A percentile compares a stretch with the other conserved stretches of the same genome.
Conservation (phyloP, 2,888 invertebrate genomes). For the Rhogogaster chlorosoma region DNA sequence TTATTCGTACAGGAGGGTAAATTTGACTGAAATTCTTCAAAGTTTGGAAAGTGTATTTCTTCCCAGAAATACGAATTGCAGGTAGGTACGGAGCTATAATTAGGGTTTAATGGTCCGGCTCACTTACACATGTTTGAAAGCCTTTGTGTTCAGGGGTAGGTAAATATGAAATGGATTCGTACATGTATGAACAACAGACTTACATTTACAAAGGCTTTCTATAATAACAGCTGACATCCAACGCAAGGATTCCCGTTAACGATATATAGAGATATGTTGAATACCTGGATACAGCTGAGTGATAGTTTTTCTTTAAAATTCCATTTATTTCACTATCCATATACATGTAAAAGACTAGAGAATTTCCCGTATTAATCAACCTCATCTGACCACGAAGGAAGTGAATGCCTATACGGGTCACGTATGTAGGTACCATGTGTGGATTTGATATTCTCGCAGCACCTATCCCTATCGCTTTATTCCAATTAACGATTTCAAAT, state of each 20-base stretch:
- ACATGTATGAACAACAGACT: neutral
- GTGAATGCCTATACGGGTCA: conserved; percentile 14
- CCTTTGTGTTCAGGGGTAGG: neutral
- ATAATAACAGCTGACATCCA: neutral
- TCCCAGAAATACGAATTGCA: neutral
- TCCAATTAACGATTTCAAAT: neutral
- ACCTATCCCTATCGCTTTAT: neutral
- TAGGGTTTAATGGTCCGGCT: neutral
- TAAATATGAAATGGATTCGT: neutral
- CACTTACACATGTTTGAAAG: neutral
- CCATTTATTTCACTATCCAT: neutral
- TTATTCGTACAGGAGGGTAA: neutral
- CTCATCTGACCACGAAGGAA: conserved; percentile 26
- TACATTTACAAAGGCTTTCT: neutral
- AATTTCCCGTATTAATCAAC: neutral
- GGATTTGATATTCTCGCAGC: neutral
- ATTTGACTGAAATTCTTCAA: neutral
- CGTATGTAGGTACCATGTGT: neutral
- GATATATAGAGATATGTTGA: neutral
- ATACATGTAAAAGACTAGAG: neutral
- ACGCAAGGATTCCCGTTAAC: neutral
- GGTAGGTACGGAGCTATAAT: neutral
- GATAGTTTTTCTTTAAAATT: neutral
- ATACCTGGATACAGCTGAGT: neutral
- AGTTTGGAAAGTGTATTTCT: neutral